Base-by-base conservation (phyloP, 2,113 vertebrate species). In the Cyprichromis sp. region DNA sequence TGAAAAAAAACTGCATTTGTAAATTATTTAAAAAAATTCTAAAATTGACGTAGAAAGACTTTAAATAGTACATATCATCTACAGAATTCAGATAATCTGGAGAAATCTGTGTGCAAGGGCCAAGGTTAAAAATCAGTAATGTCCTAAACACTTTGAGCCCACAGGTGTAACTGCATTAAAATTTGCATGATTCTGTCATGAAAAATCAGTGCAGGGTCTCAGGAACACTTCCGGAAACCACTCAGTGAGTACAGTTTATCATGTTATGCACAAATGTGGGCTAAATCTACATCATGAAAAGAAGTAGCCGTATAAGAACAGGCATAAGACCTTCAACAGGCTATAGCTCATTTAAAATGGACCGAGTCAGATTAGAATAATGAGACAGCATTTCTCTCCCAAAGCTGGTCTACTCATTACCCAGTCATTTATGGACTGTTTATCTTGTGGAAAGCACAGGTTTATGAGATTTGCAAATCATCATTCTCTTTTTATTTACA, bases 381-480 rank as follows among this genome's bases (percentile, higher is more conserved):
- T 5, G 61, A 66, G 10, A 66, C 31, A 12, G 31, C 31, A 66
- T 66, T 66, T n/a, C 61, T 66, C 61, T 66, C 19, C 34, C 34
- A 38, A 66, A 21, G 61, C 34, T 38, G 19, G 61, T 66, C 19
- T 66, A 13, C 34, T 66, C 2, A 66, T 21, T 66, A 66, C 10
- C 61, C 31, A 66, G 61, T 66, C 61, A 66, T n/a, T 66, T 66
- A 66, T 66, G 61, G 17, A 66, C 61, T 38, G 17, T 38, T 66
- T 66, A 0, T 66, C 31, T 38, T 38, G 36, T 68, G 63, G 36
- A 24, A 68, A 68, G 21, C 36, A 68, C 11, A 9, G 11, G n/a
- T 68, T 68, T 68, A 38, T 66, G 36, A 40, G 63, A 68, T 24
- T 40, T 68, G 36, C 63, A 68, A 68, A 14, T 0, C 36, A 40